A percentile compares a stretch with the other conserved stretches of the same genome.
phyloP scores from a whole-genome alignment of 1,140 invertebrate species.

The Magallana ariakensis region DNA sequence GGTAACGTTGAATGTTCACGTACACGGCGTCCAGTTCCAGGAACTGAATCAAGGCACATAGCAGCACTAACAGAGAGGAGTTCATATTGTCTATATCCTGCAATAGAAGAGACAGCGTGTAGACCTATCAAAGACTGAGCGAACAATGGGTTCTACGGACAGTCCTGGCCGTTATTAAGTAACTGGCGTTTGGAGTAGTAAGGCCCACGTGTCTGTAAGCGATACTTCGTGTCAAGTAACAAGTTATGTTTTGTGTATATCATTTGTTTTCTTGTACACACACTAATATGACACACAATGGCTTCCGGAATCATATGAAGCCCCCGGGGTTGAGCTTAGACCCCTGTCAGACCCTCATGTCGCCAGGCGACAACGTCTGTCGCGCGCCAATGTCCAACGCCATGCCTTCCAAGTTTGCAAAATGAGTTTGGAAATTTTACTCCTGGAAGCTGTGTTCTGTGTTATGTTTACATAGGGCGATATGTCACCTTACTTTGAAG shows the following conservation, averaged over 20 bases:
- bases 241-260: not conserved
- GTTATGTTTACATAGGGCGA: not conserved
- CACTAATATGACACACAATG: not conserved
- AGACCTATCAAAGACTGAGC: not conserved
- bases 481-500: constrained; percentile 14
- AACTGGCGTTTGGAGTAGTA: not conserved
- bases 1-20: constrained; percentile 44
- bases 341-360: not conserved
- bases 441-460: not conserved
- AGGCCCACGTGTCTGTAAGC: constrained; percentile 9
- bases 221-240: constrained; percentile 15
- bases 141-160: not conserved
- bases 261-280: constrained; percentile 21
- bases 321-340: not conserved
- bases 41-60: not conserved
- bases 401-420: constrained; percentile 17
- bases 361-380: constrained; percentile 14
- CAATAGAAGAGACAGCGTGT: constrained; percentile 2
- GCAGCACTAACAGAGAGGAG: not conserved
- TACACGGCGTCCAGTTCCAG: constrained; percentile 27
- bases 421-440: constrained; percentile 14
- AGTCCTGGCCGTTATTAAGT: constrained; percentile 1
- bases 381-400: constrained; percentile 13
- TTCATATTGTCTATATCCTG: not conserved
- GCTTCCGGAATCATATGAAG: not conserved